Base-by-base conservation (phyloP, 2,888 invertebrate species). In the Timandra comae region DNA sequence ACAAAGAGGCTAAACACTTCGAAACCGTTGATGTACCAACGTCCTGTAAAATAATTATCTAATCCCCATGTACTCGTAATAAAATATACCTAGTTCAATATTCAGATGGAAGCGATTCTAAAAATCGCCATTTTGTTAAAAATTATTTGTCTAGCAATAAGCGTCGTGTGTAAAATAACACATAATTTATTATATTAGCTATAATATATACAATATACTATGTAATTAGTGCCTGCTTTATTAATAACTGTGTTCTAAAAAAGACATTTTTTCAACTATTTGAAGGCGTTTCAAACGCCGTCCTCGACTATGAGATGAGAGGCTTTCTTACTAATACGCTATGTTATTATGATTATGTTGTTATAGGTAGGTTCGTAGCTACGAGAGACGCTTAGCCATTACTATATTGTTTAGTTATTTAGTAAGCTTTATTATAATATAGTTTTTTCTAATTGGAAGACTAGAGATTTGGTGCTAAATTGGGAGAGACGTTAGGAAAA, bases 391-490 rank as follows among this genome's bases (percentile, higher is more conserved):
- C 84, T 78, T 84, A 84, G 84, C 75, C 73, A 74, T 71, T 80
- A 77, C 64, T 68, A 74, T 81, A 16, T 81, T 77, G 79, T 70
- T 78, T 80, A 72, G 61, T 71, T 69, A 52, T 8, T 35, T 48
- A 59, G 59, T 80, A 80, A 73, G 84, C 81, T 81, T 80, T 76
- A 78, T 79, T 73, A 68, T 70, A 55, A 5, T 1, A 72, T 77
- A 72, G 56, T 69, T 72, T 74, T 68, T 69, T 72, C 65, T 63
- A 77, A 81, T 82, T 81, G 84, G 82, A 84, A 84, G 85, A 84
- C 84, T 84, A 75, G 76, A 56, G 76, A 73, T 80, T 81, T 82
- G 85, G 85, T 84, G 84, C 84, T 84, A 84, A 81, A 82, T 75
- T 75, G 75, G 74, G 11, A 73, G 74, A 65, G 72, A 69, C 59